These are phyloP conservation scores for Phorcus lineatus DNA, from an alignment of 2,888 invertebrate genomes.

Conservation along the genomic window DNA sequence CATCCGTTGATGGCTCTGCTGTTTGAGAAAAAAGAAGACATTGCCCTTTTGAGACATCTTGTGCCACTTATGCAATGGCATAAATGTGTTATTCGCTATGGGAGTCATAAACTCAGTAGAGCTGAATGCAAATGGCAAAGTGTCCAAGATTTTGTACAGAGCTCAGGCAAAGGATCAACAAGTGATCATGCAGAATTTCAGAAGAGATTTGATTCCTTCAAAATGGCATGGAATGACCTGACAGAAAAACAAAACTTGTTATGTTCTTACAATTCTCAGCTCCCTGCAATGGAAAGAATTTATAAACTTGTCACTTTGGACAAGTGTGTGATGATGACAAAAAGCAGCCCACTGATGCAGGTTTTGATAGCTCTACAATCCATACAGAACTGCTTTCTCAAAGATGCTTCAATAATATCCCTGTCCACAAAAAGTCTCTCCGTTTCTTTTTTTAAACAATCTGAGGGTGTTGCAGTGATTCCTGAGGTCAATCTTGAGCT, in stretches of 20 bases:
- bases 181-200: neutral
- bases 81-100: neutral
- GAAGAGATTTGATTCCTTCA: neutral
- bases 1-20: neutral
- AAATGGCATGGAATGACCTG: conserved; percentile 10
- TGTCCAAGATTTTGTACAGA: conserved; percentile 6
- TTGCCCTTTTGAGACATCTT: neutral
- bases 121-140: neutral
- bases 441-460: neutral
- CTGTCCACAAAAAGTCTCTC: neutral
- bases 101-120: conserved; percentile 3
- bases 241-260: neutral
- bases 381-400: conserved; percentile 8
- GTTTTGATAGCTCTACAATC: neutral
- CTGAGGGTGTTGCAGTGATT: neutral
- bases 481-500: neutral
- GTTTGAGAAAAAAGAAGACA: neutral
- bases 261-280: neutral
- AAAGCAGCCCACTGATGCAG: neutral
- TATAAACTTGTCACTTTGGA: neutral
- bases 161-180: neutral
- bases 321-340: neutral
- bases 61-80: conserved; percentile 11
- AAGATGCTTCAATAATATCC: neutral
- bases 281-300: neutral